Evolutionary conservation across 2,113 vertebrate species (phyloP).

Genomic region (Numida meleagris): DNA sequence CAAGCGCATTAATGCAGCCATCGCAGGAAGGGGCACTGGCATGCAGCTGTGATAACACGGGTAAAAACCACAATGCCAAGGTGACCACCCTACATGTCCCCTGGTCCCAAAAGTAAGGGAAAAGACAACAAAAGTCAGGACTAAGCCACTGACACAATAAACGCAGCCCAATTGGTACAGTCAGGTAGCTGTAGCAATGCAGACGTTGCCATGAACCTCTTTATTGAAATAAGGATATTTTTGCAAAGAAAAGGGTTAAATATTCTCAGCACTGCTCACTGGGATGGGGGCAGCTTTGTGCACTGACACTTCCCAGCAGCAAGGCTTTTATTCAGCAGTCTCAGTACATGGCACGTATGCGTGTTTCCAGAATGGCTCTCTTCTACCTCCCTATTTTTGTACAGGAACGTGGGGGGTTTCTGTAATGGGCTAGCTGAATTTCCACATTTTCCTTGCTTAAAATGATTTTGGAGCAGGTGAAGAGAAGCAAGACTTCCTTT

Average conservation of each 20-base stretch:
- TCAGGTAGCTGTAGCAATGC: not conserved
- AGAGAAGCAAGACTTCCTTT: not conserved
- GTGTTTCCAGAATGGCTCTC: not conserved
- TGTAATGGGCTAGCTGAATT: not conserved
- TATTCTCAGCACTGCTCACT: accelerated
- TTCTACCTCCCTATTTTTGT: not conserved
- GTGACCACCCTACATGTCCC: accelerated
- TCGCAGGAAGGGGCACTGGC: not conserved
- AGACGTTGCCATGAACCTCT: not conserved
- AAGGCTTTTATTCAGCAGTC: accelerated
- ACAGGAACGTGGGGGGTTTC: accelerated
- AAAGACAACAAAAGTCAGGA: accelerated
- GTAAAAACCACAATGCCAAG: not conserved
- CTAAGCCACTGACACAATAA: not conserved
- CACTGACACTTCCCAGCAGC: accelerated
- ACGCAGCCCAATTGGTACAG: not conserved
- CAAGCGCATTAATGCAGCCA: constrained; percentile 3
- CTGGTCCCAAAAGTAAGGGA: accelerated
- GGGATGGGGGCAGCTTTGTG: accelerated
- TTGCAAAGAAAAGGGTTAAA: not conserved
- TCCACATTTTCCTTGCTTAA: accelerated
- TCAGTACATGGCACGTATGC: accelerated
- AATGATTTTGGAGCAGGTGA: not conserved
- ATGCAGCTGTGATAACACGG: accelerated
- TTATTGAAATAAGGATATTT: not conserved